Base-by-base conservation (phyloP, 2,113 vertebrate species). In the Tetrao urogallus region DNA sequence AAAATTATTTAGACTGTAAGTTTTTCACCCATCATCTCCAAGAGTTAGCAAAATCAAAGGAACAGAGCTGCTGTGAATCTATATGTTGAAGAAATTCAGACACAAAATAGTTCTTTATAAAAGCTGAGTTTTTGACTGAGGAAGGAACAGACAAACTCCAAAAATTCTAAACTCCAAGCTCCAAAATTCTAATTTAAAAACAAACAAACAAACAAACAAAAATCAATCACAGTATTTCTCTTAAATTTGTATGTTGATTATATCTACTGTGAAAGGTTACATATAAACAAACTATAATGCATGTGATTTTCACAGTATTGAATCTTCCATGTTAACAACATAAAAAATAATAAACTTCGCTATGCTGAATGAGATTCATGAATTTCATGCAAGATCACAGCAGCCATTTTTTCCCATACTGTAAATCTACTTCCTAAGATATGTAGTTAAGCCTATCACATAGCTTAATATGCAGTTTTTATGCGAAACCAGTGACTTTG, bases 251-350 rank as follows among this genome's bases (percentile, higher is more conserved):
- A 5, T 54, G 27, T n/a, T 64, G 24, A 18, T 58, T 4, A 5
- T 76, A 40, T 27, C 24, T 13, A 3, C 11, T 54, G 19, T 36
- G 2, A 6, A 1, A 5, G 4, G 4, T 1, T 32, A 0, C 7
- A 56, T 56, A 81, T 64, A 0, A 48, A 28, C 16, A 25, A 2
- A 5, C 30, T 66, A 11, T 22, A 58, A 36, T 42, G 9, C 21
- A 25, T 82, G 63, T 48, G 36, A 76, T 75, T 7, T 48, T 88
- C 22, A 54, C 20, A n/a, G 8, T 89, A 65, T n/a, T 36, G 34
- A n/a, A 9, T 22, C 30, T 60, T 78, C 34, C 11, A 25, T 65
- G 4, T 79, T 75, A 72, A 50, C 25, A 34, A 81, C 42, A 32
- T 48, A 66, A 70, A 67, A 80, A 69, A 34, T n/a, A 22, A 40